Percentiles rank a stretch among this genome's conserved stretches.
Evolutionary conservation across 2,888 invertebrate genomes (phyloP).

Genomic region (Myopa testacea): DNA sequence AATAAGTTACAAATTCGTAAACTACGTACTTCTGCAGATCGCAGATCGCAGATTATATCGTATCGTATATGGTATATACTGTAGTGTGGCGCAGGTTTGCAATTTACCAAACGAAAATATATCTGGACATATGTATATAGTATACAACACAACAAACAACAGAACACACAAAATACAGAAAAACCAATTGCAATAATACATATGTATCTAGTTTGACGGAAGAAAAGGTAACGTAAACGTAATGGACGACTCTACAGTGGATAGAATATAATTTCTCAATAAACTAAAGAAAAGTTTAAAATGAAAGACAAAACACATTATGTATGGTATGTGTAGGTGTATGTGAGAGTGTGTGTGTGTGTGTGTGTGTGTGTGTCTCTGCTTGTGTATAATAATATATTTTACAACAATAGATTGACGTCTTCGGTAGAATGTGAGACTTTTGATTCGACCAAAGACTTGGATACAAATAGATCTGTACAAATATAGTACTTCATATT

Average conservation of each 20-base stretch:
- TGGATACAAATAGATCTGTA: background rate
- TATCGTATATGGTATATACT: background rate
- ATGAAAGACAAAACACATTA: background rate
- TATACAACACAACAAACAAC: conserved; percentile 33
- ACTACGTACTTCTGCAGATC: background rate
- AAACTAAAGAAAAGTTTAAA: background rate
- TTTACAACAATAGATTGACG: no score
- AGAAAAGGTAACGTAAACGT: background rate
- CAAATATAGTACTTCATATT: background rate
- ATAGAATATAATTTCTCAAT: conserved; percentile 6
- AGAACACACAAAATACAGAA: conserved; percentile 30
- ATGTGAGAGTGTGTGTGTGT: no score
- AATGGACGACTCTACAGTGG: conserved; percentile 26
- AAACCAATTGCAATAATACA: conserved; percentile 18
- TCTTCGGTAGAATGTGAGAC: no score
- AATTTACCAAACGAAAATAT: background rate
- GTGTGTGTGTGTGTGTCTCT: background rate
- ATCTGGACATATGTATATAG: background rate
- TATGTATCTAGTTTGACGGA: conserved; percentile 3
- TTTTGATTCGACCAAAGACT: background rate
- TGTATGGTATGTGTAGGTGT: no score
- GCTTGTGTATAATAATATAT: background rate
- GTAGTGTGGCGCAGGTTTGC: background rate
- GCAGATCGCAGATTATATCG: background rate
- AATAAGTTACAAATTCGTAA: background rate